These are phyloP conservation scores for Caenorhabditis becei DNA, from an alignment of 2,888 invertebrate species.

Conservation along the genomic window DNA sequence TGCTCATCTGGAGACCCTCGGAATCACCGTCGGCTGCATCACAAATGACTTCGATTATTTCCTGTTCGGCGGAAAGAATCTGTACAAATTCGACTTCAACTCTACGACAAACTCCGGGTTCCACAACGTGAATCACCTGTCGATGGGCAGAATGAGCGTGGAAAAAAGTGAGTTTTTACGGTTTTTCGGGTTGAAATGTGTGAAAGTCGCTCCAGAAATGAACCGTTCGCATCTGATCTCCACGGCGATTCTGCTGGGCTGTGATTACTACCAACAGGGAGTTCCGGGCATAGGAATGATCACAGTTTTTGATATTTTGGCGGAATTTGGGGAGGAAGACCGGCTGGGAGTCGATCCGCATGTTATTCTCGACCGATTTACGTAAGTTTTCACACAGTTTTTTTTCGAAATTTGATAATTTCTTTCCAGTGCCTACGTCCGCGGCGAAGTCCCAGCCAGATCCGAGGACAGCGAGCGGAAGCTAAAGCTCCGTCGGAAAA, in stretches of 20 bases:
- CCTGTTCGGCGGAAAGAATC: constrained; percentile 94
- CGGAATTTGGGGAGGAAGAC: constrained; percentile 63
- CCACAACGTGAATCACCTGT: constrained; percentile 29
- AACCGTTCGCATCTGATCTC: constrained; percentile 86
- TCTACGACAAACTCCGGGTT: background rate
- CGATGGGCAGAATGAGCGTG: constrained; percentile 35
- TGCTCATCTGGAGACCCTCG: constrained; percentile 89
- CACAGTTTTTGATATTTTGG: constrained; percentile 67
- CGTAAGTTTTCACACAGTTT: constrained; percentile 35
- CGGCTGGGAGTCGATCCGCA: constrained; percentile 67
- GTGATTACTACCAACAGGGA: constrained; percentile 88
- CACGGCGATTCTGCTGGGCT: constrained; percentile 93
- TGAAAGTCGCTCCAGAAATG: constrained; percentile 47
- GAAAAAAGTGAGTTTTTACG: constrained; percentile 32
- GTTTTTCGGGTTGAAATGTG: background rate
- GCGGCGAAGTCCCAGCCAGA: constrained; percentile 59
- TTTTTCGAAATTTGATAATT: constrained; percentile 11
- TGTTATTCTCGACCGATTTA: constrained; percentile 71
- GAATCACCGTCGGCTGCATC: constrained; percentile 90
- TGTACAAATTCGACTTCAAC: constrained; percentile 86
- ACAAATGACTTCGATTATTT: constrained; percentile 99
- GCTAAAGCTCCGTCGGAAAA: constrained; percentile 40
- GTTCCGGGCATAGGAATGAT: constrained; percentile 62
- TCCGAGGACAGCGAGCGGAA: constrained; percentile 55
- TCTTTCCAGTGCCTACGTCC: constrained; percentile 50